Evolutionary conservation across 2,888 invertebrate genomes (phyloP).

Genomic region (Cephus spinipes): DNA sequence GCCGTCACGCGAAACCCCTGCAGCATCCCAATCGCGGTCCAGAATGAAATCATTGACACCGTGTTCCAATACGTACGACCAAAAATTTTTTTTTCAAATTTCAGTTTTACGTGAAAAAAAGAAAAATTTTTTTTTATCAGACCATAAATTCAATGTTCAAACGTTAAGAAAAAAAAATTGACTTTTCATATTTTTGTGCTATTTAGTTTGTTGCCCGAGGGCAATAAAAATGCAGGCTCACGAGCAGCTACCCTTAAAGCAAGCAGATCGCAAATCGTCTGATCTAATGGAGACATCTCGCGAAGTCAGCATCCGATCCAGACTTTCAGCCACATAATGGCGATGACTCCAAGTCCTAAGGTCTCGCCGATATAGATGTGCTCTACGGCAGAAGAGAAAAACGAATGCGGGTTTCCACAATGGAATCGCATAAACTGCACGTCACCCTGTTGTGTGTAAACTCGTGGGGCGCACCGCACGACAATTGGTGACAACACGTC

Average conservation of each 20-base stretch:
- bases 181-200: too few species aligned
- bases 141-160: too few species aligned
- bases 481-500: constrained; percentile 60
- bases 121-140: too few species aligned
- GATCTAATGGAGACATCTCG: constrained; percentile 31
- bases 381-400: constrained; percentile 22
- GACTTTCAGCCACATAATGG: constrained; percentile 26
- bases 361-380: constrained; percentile 20
- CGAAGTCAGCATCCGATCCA: constrained; percentile 23
- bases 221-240: background rate
- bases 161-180: background rate
- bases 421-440: constrained; percentile 58
- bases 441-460: constrained; percentile 63
- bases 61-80: too few species aligned
- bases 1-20: constrained; percentile 48
- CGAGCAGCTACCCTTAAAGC: constrained; percentile 8
- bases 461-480: constrained; percentile 58
- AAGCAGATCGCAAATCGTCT: background rate
- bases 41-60: background rate
- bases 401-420: constrained; percentile 40
- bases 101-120: too few species aligned
- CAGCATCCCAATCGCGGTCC: constrained; percentile 14
- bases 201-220: background rate
- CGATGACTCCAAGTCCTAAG: constrained; percentile 16
- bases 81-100: too few species aligned